phyloP scores from a whole-genome alignment of 1,140 invertebrate genomes.

The Penaeus japonicus region DNA sequence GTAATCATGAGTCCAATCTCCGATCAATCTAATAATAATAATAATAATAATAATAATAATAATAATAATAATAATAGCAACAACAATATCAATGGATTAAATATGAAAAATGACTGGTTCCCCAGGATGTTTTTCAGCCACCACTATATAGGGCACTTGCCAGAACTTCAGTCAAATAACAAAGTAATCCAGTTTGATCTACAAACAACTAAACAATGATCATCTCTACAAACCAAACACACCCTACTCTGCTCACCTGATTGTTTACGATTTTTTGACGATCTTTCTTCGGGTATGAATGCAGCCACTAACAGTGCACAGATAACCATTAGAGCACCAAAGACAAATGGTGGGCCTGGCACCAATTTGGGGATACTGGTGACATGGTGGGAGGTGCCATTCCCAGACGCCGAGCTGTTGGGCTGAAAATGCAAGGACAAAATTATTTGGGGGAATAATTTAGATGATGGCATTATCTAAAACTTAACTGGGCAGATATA shows the following conservation, averaged over 20 bases:
- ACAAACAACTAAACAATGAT: no score
- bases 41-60: no score
- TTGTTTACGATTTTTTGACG: constrained; percentile 36
- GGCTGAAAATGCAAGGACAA: constrained; percentile 16
- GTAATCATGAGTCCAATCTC: no score
- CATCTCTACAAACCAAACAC: not conserved
- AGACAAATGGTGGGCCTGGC: constrained; percentile 99
- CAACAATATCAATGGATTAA: no score
- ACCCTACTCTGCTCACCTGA: constrained; percentile 42
- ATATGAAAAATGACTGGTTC: no score
- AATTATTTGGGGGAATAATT: not conserved
- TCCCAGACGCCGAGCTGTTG: constrained; percentile 33
- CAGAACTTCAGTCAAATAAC: no score
- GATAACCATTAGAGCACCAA: constrained; percentile 95
- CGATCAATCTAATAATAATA: no score
- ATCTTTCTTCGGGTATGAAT: constrained; percentile 80
- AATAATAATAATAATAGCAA: no score
- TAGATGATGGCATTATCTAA: not conserved
- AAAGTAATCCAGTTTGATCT: no score
- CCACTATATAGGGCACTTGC: no score
- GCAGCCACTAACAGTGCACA: constrained; percentile 91
- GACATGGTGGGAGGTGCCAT: constrained; percentile 33
- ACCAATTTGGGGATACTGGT: constrained; percentile 71
- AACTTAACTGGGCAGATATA: no score
- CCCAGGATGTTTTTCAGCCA: no score